Base-by-base conservation (phyloP, 2,797 vertebrate genomes). In the Fistularia tabacaria region DNA sequence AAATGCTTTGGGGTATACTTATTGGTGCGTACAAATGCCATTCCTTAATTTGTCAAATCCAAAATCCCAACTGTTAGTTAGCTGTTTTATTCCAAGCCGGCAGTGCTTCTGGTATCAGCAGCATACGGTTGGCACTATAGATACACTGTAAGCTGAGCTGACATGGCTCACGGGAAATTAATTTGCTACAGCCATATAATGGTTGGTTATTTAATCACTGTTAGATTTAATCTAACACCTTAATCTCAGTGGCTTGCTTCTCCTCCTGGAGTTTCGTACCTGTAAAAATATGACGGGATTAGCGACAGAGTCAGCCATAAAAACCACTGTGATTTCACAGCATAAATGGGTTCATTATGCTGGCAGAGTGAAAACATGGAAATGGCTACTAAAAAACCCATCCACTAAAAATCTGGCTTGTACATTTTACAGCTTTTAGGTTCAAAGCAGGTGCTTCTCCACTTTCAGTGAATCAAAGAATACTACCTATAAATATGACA, bases 101-200 rank as follows among this genome's bases (percentile, higher is more conserved):
- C 14, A 42, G 15, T 43, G 67, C 74, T 47, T 56, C 66, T 70
- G 66, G 74, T 76, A 73, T 73, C 55, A 62, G 61, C 49, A 44
- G 63, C 54, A 51, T 51, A 47, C 53, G 60, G 41, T 71, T 38
- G 67, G 63, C 70, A 66, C 67, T 46, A 51, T 51, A 73, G 61
- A 69, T 63, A 57, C 62, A 59, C 62, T 46, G 66, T 76, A 67
- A 64, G 57, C 57, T 70, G 10, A 63, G 71, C 66, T 72, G 76
- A 85, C 77, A 78, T 58, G 76, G 74, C 81, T 72, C 82, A 36
- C 64, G 79, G 81, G 79, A 83, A 84, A 85, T 82, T 81, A 73
- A 86, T 82, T 86, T 79, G 71, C 77, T 51, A 71, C 76, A 83
- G 69, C 54, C 75, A 71, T 83, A 79, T 78, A 78, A 80, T 81